Conservation (phyloP, 2,797 vertebrate species). For the Oryzias sinensis region DNA sequence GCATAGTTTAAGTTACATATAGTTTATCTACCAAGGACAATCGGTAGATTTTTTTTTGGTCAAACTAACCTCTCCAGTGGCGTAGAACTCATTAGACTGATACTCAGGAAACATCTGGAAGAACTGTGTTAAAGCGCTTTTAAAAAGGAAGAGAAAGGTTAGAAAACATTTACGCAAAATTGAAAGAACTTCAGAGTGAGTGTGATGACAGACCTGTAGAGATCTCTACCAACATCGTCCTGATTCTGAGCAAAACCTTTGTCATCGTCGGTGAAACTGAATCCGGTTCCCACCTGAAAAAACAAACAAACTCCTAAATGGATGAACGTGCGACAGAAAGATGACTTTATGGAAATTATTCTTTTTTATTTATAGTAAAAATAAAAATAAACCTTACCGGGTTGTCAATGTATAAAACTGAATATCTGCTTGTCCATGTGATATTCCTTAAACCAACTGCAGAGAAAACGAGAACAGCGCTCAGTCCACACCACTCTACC, state of each 20-base stretch:
- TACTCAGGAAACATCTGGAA: constrained; percentile 87
- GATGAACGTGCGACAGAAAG: background rate
- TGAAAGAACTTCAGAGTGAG: background rate
- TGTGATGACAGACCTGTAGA: constrained; percentile 70
- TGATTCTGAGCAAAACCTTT: constrained; percentile 75
- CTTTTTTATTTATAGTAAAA: background rate
- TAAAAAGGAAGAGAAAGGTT: constrained; percentile 23
- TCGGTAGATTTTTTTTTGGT: background rate
- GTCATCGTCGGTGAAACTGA: constrained; percentile 79
- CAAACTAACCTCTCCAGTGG: constrained; percentile 80
- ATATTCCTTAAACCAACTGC: constrained; percentile 78
- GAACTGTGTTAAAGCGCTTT: constrained; percentile 82
- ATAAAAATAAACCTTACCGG: constrained; percentile 62
- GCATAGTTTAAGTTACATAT: background rate
- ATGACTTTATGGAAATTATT: background rate
- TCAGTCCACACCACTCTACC: background rate
- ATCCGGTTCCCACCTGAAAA: constrained; percentile 82
- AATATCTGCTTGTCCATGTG: constrained; percentile 80
- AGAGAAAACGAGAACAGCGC: constrained; percentile 24
- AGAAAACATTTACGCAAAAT: background rate
- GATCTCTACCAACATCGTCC: constrained; percentile 80
- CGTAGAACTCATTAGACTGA: constrained; percentile 84
- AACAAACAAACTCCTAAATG: background rate
- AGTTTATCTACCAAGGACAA: background rate
- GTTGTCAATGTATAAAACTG: constrained; percentile 84